A percentile compares a stretch with the other conserved stretches of the same genome.
phyloP scores from a whole-genome alignment of 2,113 vertebrate genomes.

The Elaphurus davidianus region DNA sequence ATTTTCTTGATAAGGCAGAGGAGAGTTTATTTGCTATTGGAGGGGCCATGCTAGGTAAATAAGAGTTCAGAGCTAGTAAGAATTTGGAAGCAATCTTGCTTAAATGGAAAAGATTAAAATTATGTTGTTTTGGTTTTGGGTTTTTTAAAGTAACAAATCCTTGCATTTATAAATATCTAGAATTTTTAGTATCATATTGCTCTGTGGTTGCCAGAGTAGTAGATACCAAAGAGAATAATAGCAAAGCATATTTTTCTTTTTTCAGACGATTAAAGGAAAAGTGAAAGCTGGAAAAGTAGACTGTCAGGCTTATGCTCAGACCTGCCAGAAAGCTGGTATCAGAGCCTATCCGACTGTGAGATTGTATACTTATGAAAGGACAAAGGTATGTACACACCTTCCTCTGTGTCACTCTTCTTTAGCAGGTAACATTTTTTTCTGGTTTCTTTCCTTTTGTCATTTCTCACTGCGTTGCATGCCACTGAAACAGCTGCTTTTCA shows the following conservation, averaged over 20 bases:
- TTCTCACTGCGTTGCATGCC: neutral
- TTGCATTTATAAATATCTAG: neutral
- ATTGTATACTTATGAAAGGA: constrained; percentile 87
- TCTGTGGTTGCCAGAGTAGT: neutral
- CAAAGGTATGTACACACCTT: constrained; percentile 81
- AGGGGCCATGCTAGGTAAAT: neutral
- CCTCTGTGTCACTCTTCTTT: neutral
- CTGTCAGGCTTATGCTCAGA: constrained; percentile 90
- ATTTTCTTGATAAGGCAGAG: neutral
- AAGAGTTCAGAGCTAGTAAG: neutral
- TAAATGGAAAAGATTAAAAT: neutral
- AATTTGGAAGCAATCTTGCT: neutral
- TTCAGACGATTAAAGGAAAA: constrained; percentile 90
- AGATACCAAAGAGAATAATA: neutral
- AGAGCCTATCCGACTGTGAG: constrained; percentile 93
- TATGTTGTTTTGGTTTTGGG: neutral
- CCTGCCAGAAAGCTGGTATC: constrained; percentile 91
- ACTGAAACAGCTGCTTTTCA: neutral
- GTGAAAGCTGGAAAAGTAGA: constrained; percentile 95
- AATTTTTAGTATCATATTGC: neutral
- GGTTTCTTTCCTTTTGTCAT: neutral
- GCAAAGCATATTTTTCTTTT: constrained; percentile 34
- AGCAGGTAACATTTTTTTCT: neutral
- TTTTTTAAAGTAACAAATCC: neutral
- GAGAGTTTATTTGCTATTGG: neutral